phyloP scores from a whole-genome alignment of 1,140 invertebrate species.

The Drosophila tristis region DNA sequence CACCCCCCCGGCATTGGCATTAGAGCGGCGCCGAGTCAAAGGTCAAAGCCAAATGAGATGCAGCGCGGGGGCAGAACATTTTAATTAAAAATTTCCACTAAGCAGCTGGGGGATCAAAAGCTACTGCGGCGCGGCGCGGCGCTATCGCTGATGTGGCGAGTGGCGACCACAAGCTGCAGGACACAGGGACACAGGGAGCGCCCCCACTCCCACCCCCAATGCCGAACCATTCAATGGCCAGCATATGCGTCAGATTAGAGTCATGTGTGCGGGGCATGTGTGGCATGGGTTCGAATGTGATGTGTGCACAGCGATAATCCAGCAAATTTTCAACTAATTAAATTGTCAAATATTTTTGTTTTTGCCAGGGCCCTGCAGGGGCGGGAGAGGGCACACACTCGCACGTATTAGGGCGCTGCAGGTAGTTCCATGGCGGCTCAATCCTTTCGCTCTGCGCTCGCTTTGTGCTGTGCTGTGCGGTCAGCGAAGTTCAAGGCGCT shows the following conservation, averaged over 20 bases:
- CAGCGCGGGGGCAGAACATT: conserved; percentile 31
- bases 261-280: conserved; percentile 22
- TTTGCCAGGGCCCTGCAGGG: conserved; percentile 1
- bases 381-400: conserved; percentile 2
- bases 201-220: conserved; percentile 8
- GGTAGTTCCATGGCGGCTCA: conserved; percentile 17
- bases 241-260: conserved; percentile 52
- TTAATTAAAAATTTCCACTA: conserved; percentile 75
- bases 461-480: conserved; percentile 27
- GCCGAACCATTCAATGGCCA: conserved; percentile 19
- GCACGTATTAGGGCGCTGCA: too few relatives aligned
- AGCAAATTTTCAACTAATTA: conserved; percentile 74
- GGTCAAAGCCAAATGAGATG: conserved; percentile 59
- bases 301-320: conserved; percentile 65
- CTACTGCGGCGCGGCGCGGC: conserved; percentile 42
- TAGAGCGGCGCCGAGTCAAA: conserved; percentile 39
- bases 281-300: background rate
- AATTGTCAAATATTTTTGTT: conserved; percentile 80
- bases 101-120: conserved; percentile 68
- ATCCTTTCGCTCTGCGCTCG: conserved; percentile 21
- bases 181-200: conserved; percentile 8
- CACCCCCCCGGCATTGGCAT: conserved; percentile 27
- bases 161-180: conserved; percentile 73
- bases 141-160: conserved; percentile 74
- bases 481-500: background rate